Evolutionary conservation across 2,797 vertebrate genomes (phyloP).

Genomic region (Sebastes oblongus): DNA sequence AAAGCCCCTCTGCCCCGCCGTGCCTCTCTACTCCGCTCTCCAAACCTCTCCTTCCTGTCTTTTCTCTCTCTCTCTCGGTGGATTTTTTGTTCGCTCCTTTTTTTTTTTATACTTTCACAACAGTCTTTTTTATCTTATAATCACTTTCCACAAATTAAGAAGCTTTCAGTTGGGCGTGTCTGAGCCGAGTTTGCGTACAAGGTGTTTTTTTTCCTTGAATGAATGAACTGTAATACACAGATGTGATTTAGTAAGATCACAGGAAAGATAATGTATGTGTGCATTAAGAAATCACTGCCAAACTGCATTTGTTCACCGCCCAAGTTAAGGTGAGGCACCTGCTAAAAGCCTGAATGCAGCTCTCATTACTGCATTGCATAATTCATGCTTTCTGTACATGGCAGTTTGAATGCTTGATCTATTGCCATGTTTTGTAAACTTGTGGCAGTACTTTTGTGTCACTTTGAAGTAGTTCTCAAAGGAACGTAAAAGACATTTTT

Average conservation of each 20-base stretch:
- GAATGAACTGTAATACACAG: background rate
- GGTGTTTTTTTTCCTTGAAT: slow-evolving; percentile 12
- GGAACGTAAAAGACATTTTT: background rate
- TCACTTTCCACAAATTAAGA: slow-evolving; percentile 28
- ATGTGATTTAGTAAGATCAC: background rate
- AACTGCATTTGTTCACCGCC: no score
- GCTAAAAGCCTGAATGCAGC: background rate
- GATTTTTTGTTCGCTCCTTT: slow-evolving; percentile 41
- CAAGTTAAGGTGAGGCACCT: background rate
- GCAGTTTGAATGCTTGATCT: background rate
- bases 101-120: slow-evolving; percentile 25
- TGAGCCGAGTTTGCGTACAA: slow-evolving; percentile 2
- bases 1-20: slow-evolving; percentile 46
- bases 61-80: slow-evolving; percentile 32
- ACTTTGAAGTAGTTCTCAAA: background rate
- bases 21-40: slow-evolving; percentile 18
- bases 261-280: background rate
- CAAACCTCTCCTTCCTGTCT: slow-evolving; percentile 50
- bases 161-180: background rate
- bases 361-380: background rate
- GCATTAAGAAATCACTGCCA: background rate
- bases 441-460: background rate
- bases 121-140: slow-evolving; percentile 24
- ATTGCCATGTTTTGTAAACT: background rate
- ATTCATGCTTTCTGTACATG: background rate